Evolutionary conservation across 2,797 vertebrate genomes (phyloP).

Genomic region (Coccyzus lansbergi): DNA sequence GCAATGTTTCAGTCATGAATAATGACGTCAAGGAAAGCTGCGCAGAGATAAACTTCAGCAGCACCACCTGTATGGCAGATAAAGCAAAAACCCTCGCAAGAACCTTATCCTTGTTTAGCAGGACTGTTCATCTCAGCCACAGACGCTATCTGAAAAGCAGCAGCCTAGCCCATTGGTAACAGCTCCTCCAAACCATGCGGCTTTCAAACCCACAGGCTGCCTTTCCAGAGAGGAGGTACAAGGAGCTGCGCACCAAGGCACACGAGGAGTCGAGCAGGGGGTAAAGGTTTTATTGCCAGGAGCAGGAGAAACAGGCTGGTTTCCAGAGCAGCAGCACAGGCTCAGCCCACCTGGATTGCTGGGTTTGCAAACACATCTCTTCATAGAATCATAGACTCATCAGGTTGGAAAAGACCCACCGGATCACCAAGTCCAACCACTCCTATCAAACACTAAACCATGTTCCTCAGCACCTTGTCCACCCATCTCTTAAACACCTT

Average conservation of each 20-base stretch:
- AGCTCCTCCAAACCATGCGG: background rate
- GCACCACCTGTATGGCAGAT: background rate
- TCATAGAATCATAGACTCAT: too few species aligned
- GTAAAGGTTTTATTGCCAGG: background rate
- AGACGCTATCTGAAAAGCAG: constrained; percentile 30
- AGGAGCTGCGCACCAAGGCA: background rate
- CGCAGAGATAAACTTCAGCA: background rate
- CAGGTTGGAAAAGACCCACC: too few species aligned
- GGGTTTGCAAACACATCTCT: background rate
- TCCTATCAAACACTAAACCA: too few species aligned
- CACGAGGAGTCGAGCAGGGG: fast-evolving
- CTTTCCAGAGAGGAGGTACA: fast-evolving
- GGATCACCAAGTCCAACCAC: too few species aligned
- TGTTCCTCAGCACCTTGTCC: too few species aligned
- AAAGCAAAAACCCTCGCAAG: constrained; percentile 9
- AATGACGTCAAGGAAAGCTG: background rate
- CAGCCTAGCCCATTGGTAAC: background rate
- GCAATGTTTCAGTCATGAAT: background rate
- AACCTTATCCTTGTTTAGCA: constrained; percentile 51
- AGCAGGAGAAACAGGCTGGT: background rate
- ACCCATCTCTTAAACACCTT: too few species aligned
- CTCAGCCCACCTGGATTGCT: background rate
- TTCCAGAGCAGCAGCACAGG: background rate
- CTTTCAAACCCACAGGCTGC: background rate
- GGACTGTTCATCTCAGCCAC: background rate